Conservation (phyloP, 1,140 invertebrate species). For the Caenorhabditis elegans region DNA sequence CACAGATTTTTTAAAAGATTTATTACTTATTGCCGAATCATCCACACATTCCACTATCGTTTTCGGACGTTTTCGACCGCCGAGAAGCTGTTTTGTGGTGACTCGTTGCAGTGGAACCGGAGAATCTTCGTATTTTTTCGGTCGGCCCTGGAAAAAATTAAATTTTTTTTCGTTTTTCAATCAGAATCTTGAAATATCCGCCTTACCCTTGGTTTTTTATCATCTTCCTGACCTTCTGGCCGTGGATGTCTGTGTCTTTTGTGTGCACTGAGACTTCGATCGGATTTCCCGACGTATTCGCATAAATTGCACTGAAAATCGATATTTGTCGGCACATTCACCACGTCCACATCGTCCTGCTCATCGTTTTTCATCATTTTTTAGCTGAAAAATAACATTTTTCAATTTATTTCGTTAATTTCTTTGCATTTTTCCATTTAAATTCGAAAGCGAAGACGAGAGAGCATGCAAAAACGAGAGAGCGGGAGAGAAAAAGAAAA, state of each 20-base stretch:
- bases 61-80: background rate
- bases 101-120: background rate
- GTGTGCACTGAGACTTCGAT: background rate
- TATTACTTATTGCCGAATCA: background rate
- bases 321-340: background rate
- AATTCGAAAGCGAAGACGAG: background rate
- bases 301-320: background rate
- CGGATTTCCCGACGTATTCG: background rate
- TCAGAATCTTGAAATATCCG: too few relatives aligned
- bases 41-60: background rate
- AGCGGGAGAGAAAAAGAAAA: conserved; percentile 2
- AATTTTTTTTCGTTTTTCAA: too few relatives aligned
- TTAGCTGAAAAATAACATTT: background rate
- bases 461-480: background rate
- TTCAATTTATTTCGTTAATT: background rate
- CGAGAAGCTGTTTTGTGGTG: background rate
- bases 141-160: background rate
- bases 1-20: background rate
- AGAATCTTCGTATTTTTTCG: background rate
- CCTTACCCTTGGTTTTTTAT: too few relatives aligned
- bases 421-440: background rate
- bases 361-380: background rate
- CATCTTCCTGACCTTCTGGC: background rate
- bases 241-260: background rate
- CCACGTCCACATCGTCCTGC: too few relatives aligned